Evolutionary conservation across 2,888 invertebrate genomes (phyloP), one percentile per base, ranked within the genome.

Genomic region (Patella pellucida): DNA sequence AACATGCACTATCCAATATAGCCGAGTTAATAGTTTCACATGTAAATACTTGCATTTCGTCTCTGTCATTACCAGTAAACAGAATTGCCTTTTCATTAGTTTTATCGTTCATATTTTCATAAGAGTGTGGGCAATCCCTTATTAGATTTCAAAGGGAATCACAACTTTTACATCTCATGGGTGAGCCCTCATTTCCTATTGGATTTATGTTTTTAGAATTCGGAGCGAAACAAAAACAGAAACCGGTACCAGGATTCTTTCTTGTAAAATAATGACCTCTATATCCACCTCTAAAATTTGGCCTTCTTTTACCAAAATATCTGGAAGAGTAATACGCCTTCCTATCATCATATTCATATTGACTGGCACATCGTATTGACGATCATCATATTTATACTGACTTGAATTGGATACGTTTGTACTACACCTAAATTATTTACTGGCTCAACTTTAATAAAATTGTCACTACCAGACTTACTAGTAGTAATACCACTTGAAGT

Each of bases 151-250:
- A 41, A 52, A 69, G 1, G 14, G 68, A 73, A 12, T 69, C 73
- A 73, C 69, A 27, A 27, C 27, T 27, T 27, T 27, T 27, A 27
- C 27, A 69, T 50, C 77, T 77, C 15, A 73, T 68, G 41, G 78
- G 78, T 27, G 69, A 50, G 27, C 75, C 73, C 75, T 79, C 74
- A 70, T 74, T 68, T 67, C 74, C 75, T 68, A 73, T 54, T 50
- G 77, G 68, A 73, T 79, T 79, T 7, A 77, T 70, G 15, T 69
- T 15, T 68, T 77, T 79, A 19, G 51, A 69, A 7, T 27, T 27
- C 27, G 27, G 27, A 3, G 23, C 12, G 27, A 27, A 27, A 27
- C 27, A 3, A 27, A 27, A 27, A 27, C 27, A 3, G 3, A 27
- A 27, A 27, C 27, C 27, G 3, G 27, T 27, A 27, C 27, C 27